Conservation (phyloP, 2,888 invertebrate genomes). For the Iselma pallidipennis region DNA sequence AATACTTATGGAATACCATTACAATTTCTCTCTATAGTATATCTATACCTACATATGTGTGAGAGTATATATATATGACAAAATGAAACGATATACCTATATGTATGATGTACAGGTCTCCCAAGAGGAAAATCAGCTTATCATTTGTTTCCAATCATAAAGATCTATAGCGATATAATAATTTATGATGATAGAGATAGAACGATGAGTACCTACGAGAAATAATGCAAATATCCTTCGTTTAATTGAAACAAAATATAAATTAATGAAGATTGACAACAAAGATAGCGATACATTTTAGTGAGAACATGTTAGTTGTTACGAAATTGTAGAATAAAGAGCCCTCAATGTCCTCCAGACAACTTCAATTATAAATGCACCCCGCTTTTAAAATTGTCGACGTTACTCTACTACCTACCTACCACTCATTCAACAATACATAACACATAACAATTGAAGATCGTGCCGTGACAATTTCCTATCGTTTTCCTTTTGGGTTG, state of each 20-base stretch:
- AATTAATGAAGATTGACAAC: neutral
- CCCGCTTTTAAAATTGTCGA: conserved; percentile 22
- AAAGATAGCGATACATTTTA: conserved; percentile 23
- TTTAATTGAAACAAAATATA: conserved; percentile 36
- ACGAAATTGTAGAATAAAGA: conserved; percentile 41
- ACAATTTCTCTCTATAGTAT: conserved; percentile 12
- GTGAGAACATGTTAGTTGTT: conserved; percentile 32
- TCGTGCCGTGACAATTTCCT: conserved; percentile 12
- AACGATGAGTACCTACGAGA: neutral
- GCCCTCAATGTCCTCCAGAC: conserved; percentile 38
- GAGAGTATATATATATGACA: conserved; percentile 17
- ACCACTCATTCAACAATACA: neutral
- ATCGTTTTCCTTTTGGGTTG: neutral
- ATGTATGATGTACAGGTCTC: too few species aligned
- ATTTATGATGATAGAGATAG: neutral
- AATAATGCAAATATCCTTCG: conserved; percentile 39
- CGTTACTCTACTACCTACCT: conserved; percentile 1
- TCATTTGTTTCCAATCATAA: too few species aligned
- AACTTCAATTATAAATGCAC: conserved; percentile 42
- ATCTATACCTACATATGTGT: neutral
- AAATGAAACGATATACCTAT: conserved; percentile 19
- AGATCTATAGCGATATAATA: too few species aligned
- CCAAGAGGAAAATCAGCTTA: too few species aligned
- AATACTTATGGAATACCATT: conserved; percentile 43
- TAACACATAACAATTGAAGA: neutral